Evolutionary conservation across 1,140 invertebrate genomes (phyloP).

Genomic region (Gonatopus flavifemur): DNA sequence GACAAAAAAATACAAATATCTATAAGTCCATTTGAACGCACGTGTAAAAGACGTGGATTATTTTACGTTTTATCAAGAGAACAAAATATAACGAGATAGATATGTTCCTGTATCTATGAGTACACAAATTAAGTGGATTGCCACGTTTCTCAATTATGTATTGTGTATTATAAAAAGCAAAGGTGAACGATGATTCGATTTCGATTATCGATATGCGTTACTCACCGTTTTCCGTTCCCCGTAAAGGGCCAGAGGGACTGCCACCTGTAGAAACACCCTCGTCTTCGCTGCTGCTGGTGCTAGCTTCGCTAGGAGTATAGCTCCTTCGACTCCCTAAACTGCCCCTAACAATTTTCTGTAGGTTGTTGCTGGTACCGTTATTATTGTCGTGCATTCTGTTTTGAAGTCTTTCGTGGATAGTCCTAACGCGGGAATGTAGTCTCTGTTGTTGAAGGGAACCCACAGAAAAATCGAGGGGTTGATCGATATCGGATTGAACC

Average conservation of each 20-base stretch:
- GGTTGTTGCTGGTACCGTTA: constrained; percentile 38
- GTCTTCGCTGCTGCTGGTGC: constrained; percentile 50
- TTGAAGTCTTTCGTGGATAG: constrained; percentile 46
- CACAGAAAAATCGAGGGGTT: constrained; percentile 55
- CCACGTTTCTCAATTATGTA: too few relatives aligned
- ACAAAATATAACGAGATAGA: too few relatives aligned
- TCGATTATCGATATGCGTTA: constrained; percentile 17
- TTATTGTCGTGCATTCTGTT: constrained; percentile 47
- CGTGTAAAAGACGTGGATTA: too few relatives aligned
- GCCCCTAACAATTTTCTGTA: constrained; percentile 34
- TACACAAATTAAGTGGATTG: too few relatives aligned
- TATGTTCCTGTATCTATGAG: too few relatives aligned
- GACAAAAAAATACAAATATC: too few relatives aligned
- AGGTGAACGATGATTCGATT: constrained; percentile 8
- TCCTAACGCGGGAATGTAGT: constrained; percentile 40
- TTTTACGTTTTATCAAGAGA: too few relatives aligned
- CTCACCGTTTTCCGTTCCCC: constrained; percentile 49
- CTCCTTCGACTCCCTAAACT: constrained; percentile 44
- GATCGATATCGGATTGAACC: constrained; percentile 47
- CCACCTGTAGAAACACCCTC: constrained; percentile 55
- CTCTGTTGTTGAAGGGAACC: constrained; percentile 51
- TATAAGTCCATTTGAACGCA: too few relatives aligned
- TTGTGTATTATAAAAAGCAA: constrained; percentile 15
- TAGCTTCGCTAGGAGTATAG: constrained; percentile 52
- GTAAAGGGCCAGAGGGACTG: constrained; percentile 49